These are phyloP conservation scores for Coregonus suidteri DNA, from an alignment of 2,797 vertebrate species.

Conservation along the genomic window DNA sequence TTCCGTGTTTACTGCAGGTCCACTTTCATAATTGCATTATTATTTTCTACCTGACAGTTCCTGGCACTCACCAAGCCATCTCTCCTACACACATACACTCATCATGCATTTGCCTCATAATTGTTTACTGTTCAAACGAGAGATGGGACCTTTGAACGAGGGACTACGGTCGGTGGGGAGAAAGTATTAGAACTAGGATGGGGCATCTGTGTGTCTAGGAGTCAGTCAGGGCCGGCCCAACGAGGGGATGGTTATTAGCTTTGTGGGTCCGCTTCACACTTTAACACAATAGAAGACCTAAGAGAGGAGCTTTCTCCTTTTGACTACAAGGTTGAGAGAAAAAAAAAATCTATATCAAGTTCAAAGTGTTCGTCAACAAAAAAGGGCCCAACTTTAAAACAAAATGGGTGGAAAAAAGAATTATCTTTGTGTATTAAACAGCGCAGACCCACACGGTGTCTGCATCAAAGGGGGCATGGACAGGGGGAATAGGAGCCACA, in stretches of 20 bases:
- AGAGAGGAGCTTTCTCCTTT: slow-evolving; percentile 12
- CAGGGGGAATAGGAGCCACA: slow-evolving; percentile 16
- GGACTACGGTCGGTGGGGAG: not conserved
- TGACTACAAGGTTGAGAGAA: slow-evolving; percentile 39
- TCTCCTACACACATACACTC: slow-evolving; percentile 9
- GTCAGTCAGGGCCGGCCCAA: slow-evolving; percentile 18
- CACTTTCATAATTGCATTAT: slow-evolving; percentile 50
- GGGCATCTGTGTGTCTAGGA: slow-evolving; percentile 13
- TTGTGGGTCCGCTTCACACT: slow-evolving; percentile 29
- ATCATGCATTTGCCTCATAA: not conserved
- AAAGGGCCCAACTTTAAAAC: slow-evolving; percentile 61
- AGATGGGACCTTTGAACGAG: slow-evolving; percentile 20
- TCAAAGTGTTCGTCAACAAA: slow-evolving; percentile 56
- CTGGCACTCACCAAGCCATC: slow-evolving; percentile 21
- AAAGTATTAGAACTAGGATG: not conserved
- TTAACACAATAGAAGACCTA: slow-evolving; percentile 6
- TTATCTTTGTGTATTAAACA: slow-evolving; percentile 88
- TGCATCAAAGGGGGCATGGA: slow-evolving; percentile 83
- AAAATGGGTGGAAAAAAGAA: slow-evolving; percentile 63
- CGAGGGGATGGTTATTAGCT: slow-evolving; percentile 44
- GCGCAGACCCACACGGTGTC: slow-evolving; percentile 77
- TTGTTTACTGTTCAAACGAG: slow-evolving; percentile 44
- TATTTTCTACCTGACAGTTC: slow-evolving; percentile 38
- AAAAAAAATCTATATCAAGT: slow-evolving; percentile 60
- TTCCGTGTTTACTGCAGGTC: slow-evolving; percentile 25